Evolutionary conservation across 35 echinoderm and acorn worm genomes (phyloP), one percentile per base, ranked within the genome.

Genomic region (Diadema setosum): DNA sequence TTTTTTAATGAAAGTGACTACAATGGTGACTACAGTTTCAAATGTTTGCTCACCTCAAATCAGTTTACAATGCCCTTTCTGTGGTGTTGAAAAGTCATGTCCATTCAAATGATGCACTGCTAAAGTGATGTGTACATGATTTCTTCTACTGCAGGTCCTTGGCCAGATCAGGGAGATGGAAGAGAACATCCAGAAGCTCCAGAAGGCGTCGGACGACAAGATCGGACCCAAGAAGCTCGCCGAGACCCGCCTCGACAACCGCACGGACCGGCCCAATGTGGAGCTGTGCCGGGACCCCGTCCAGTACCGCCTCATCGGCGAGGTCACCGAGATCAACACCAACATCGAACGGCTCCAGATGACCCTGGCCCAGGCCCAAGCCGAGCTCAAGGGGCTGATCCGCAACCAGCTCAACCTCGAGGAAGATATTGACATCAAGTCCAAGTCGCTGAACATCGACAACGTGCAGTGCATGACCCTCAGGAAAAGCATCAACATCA

Each of bases 291-390:
- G 96, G 0, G 96, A 99, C 58, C 96, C 92, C 23, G 96, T 99
- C n/a, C 96, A 99, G 76, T 99, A 99, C 86, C 84, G 93, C n/a
- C 93, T 99, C 45, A 99, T 99, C 80, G 89, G 85, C 31, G 96
- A 99, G 81, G 92, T 94, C 1, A 90, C 92, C 2, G 92, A 99
- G 63, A 92, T 99, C 27, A 88, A 94, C 46, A 90, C 89, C 7
- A 94, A 92, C 82, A 50, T 94, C 7, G 21, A 56, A 31, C 86
- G 89, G 15, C 84, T 99, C 7, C 86, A 94, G 73, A 81, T 46
- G 42, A 92, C 89, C 5, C 90, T 92, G 8, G 96, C 92, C 18
- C 81, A 92, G 86, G 96, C 96, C 11, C 81, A 95, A 41, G 69
- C 55, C 1, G 86, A 99, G 58, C 83, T 99, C 24, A 99, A 99